Base-by-base conservation (phyloP, 2,113 vertebrate species). In the Sylvietta virens region DNA sequence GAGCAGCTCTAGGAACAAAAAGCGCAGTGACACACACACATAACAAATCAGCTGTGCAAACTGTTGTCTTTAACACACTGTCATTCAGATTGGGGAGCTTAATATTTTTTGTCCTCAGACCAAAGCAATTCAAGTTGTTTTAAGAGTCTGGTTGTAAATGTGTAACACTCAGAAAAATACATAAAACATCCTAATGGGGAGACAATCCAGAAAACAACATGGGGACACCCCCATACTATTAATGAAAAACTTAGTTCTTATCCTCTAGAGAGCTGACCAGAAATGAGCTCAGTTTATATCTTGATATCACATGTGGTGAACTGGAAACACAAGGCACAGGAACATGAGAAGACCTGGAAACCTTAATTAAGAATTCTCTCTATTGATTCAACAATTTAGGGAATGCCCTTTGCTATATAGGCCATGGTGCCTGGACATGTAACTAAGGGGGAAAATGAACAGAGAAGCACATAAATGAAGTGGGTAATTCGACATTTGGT, bases 1-100 rank as follows among this genome's bases (percentile, higher is more conserved):
- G 97, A 98, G 86, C 98, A 98, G 90, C 89, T 98, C 98, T 98
- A 80, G 57, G 58, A 96, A 79, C 94, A 88, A 83, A 93, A 84
- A 61, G 66, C 8, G 15, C 39, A 60, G 8, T 88, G 91, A 81
- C 35, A 40, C 7, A 82, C 56, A 62, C 6, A 13, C 19, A 48
- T 37, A 70, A 77, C 44, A 70, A 66, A 88, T 15, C 7, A 77
- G 16, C 28, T 3, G 1, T 31, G 53, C 40, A 57, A 76, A 26
- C 51, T 40, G 24, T 20, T 50, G 11, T 7, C 42, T 84, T 47
- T 21, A 61, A 33, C 8, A 72, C 14, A 28, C 20, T 39, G 2
- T 13, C 17, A 56, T 67, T 48, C 61, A 57, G 27, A 70, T 10
- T 20, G 26, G 8, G 22, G 42, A 58, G 0, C 11, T 67, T n/a